Evolutionary conservation across 92 coral and sea anemone genomes (phyloP).

Genomic region (Bergia sp.): DNA sequence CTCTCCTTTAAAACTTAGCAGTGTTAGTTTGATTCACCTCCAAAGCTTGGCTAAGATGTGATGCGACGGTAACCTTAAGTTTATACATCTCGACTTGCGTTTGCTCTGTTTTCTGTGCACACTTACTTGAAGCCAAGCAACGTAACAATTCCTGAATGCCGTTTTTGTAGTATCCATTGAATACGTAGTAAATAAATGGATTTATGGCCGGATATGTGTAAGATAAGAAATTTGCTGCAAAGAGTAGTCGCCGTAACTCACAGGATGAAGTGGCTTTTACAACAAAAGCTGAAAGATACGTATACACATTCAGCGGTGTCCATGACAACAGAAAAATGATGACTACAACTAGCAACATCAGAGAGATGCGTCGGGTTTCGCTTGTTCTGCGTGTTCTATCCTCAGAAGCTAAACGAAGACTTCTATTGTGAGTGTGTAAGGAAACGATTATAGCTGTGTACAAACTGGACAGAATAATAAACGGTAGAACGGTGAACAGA

Average conservation of each 20-base stretch:
- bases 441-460: constrained; percentile 32
- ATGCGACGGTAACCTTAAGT: not conserved
- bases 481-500: not conserved
- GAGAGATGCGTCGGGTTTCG: constrained; percentile 49
- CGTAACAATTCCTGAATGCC: too few relatives aligned
- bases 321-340: constrained; percentile 50
- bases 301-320: constrained; percentile 9
- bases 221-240: constrained; percentile 22
- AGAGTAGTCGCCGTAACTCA: not conserved
- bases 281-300: not conserved
- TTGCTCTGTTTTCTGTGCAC: too few relatives aligned
- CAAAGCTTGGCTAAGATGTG: not conserved
- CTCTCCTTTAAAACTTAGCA: too few relatives aligned
- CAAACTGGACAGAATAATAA: too few relatives aligned
- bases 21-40: too few relatives aligned
- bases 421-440: not conserved
- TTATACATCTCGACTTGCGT: not conserved
- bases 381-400: constrained; percentile 38
- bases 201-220: constrained; percentile 20
- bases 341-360: constrained; percentile 43
- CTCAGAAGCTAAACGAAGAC: constrained; percentile 26
- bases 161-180: constrained; percentile 30
- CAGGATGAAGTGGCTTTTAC: not conserved
- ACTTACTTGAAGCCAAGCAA: too few relatives aligned
- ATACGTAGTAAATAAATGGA: too few relatives aligned